Base-by-base conservation (phyloP, 2,888 invertebrate species). In the Stenoptilia bipunctidactyla region DNA sequence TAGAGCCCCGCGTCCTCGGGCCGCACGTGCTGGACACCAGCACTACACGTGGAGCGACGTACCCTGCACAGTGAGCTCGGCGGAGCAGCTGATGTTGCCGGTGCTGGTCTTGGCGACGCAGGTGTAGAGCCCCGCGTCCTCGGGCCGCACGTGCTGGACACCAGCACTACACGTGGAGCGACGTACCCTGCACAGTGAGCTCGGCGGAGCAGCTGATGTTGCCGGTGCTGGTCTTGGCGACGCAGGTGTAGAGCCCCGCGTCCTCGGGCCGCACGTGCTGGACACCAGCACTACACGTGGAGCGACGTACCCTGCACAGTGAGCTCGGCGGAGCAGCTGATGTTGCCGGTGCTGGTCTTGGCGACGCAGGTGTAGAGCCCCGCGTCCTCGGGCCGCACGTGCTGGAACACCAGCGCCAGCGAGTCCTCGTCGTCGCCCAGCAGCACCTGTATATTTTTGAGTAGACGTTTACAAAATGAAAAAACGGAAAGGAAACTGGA, bases 361-460 rank as follows among this genome's bases (percentile, higher is more conserved):
- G 97, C 97, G 1, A 97, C 95, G 61, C 98, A 97, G 0, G 96
- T 96, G 71, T 98, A 98, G 25, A 97, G 85, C 0, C 98, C 98
- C 3, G 96, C 95, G 68, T 98, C 98, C 65, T 96, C 95, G 0
- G 94, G 94, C 60, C 92, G 92, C 8, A 97, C 97, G 58, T 97
- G 95, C 65, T 96, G 94, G 80, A 98, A 96, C 13, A 96, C 93
- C 43, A 98, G 83, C 4, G 96, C 95, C 53, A 97, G 80, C 0
- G 94, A 94, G 65, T 98, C 97, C 59, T 97, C 96, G 53, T 95
- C 93, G 53, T 96, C 95, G 48, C 93, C 93, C 61, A 94, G 90
- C 13, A 94, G 84, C 0, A 95, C 96, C 76, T 76, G 42, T n/a
- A n/a, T n/a, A n/a, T n/a, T n/a, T n/a, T n/a, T n/a, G n/a, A n/a